Conservation (phyloP, 2,797 vertebrate species). For the Enteromius radiatus region DNA sequence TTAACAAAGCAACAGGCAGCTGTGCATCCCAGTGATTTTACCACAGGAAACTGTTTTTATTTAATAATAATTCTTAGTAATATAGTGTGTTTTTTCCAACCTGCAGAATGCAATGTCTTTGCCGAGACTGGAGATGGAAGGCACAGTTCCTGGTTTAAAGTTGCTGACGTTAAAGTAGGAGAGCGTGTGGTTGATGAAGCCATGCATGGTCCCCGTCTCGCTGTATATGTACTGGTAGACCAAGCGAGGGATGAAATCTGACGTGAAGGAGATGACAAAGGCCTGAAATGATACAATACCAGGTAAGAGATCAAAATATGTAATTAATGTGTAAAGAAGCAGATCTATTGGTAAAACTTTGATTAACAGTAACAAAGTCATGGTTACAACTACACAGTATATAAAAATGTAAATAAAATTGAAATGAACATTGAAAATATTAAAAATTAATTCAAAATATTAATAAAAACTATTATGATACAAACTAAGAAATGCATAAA, state of each 20-base stretch:
- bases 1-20: background rate
- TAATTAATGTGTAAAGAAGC: background rate
- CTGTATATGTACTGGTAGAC: constrained; percentile 97
- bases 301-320: background rate
- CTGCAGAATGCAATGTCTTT: constrained; percentile 87
- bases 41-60: background rate
- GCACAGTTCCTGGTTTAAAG: constrained; percentile 86
- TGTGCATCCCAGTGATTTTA: background rate
- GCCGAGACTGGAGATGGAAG: constrained; percentile 76
- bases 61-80: background rate
- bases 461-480: background rate
- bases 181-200: constrained; percentile 96
- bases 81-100: constrained; percentile 68
- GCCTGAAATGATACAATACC: constrained; percentile 75
- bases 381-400: background rate
- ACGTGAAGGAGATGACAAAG: constrained; percentile 96
- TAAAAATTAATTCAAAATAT: background rate
- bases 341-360: background rate
- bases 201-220: constrained; percentile 90
- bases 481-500: background rate
- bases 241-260: constrained; percentile 96
- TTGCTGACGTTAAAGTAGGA: constrained; percentile 96
- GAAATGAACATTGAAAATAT: background rate
- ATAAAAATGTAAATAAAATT: background rate
- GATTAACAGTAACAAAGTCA: background rate